Evolutionary conservation across 1,140 invertebrate genomes (phyloP).

Genomic region (Mamestra configurata): DNA sequence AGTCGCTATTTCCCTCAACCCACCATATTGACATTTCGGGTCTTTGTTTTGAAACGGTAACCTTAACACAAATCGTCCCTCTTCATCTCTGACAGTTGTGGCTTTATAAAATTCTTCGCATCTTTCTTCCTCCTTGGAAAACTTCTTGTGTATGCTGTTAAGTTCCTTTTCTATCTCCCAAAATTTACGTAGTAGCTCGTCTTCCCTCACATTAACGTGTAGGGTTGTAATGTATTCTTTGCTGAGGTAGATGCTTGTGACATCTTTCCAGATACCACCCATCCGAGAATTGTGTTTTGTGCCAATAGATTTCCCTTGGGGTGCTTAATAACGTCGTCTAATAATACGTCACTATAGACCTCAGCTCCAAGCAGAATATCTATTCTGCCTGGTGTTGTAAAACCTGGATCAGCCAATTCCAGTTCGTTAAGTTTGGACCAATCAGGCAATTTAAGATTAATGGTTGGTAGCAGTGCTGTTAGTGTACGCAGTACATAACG

Average conservation of each 20-base stretch:
- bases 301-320: slow-evolving; percentile 9
- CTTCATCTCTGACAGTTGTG: slow-evolving; percentile 42
- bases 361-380: slow-evolving; percentile 1
- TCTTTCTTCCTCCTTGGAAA: slow-evolving; percentile 30
- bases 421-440: background rate
- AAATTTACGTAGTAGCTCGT: slow-evolving; percentile 38
- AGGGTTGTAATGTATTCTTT: too few species aligned
- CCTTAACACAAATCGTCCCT: slow-evolving; percentile 50
- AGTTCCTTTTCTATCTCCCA: slow-evolving; percentile 38
- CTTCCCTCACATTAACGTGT: background rate
- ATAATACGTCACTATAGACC: slow-evolving; percentile 6
- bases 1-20: slow-evolving; percentile 40
- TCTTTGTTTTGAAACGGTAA: slow-evolving; percentile 47
- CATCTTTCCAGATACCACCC: slow-evolving; percentile 50
- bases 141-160: background rate
- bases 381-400: background rate
- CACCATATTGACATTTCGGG: slow-evolving; percentile 39
- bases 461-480: background rate
- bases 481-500: background rate
- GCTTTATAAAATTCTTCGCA: slow-evolving; percentile 30
- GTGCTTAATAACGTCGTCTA: background rate
- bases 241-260: background rate
- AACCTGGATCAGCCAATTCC: background rate
- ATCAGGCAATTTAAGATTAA: background rate
- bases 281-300: slow-evolving; percentile 47